These are phyloP conservation scores for Pseudachorutes palmiensis DNA, from an alignment of 1,140 invertebrate genomes.

Conservation along the genomic window DNA sequence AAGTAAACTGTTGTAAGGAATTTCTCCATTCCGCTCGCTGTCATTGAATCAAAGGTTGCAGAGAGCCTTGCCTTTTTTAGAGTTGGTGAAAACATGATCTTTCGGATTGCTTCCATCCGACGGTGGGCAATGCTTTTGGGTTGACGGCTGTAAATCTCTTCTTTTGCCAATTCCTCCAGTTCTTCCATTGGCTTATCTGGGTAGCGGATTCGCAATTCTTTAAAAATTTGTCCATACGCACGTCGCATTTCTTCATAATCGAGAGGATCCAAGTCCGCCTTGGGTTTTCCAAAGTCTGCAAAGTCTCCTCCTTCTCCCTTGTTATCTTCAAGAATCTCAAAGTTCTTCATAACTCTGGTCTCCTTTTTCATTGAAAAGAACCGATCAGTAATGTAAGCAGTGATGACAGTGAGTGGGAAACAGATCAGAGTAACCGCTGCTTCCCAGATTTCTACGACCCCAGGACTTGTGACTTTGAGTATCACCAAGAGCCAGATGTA, in stretches of 20 bases:
- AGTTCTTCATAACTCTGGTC: conserved; percentile 82
- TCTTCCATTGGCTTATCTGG: conserved; percentile 66
- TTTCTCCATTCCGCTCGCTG: not conserved
- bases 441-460: conserved; percentile 71
- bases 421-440: conserved; percentile 88
- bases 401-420: conserved; percentile 90
- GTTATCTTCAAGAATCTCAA: conserved; percentile 75
- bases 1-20: conserved; percentile 63
- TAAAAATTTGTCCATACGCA: not conserved
- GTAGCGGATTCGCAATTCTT: not conserved
- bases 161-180: conserved; percentile 87
- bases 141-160: conserved; percentile 73
- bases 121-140: conserved; percentile 94
- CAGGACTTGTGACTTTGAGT: conserved; percentile 72
- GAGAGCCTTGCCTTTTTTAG: not conserved
- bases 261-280: no score
- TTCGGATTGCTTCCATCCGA: conserved; percentile 89
- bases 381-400: conserved; percentile 93
- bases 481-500: conserved; percentile 99
- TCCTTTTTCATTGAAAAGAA: conserved; percentile 86
- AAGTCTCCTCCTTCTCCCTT: not conserved
- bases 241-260: not conserved
- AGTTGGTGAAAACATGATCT: conserved; percentile 41
- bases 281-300: no score
- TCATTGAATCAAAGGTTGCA: no score